phyloP scores from a whole-genome alignment of 2,888 invertebrate genomes.

The Brachycybe producta region DNA sequence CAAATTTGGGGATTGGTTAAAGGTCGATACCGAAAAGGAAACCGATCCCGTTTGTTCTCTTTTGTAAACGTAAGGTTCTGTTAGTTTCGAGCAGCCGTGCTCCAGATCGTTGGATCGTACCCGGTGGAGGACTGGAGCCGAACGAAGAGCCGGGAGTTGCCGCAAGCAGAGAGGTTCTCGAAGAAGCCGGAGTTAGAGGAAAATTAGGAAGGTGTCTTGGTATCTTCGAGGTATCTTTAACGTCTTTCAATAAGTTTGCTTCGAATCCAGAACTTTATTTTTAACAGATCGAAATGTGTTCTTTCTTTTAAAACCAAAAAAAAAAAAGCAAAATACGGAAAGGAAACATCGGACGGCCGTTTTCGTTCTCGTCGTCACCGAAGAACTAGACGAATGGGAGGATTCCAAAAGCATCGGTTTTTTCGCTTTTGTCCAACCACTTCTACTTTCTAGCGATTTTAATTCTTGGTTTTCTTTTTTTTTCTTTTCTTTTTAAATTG shows the following conservation, averaged over 20 bases:
- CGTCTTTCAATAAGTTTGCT: not conserved
- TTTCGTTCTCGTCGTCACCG: constrained; percentile 83
- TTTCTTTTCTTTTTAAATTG: no score
- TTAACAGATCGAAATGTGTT: not conserved
- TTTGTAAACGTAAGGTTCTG: constrained; percentile 52
- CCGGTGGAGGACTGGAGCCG: constrained; percentile 92
- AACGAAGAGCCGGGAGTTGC: constrained; percentile 75
- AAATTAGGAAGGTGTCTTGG: constrained; percentile 78
- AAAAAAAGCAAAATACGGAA: constrained; percentile 60
- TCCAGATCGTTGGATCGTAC: constrained; percentile 89
- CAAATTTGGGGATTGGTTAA: no score
- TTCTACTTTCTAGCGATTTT: constrained; percentile 4
- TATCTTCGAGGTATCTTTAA: constrained; percentile 67
- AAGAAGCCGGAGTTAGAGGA: constrained; percentile 92
- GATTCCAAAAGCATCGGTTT: constrained; percentile 73
- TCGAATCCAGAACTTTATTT: not conserved
- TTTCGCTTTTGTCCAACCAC: constrained; percentile 18
- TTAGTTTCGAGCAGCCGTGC: constrained; percentile 82
- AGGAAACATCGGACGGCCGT: constrained; percentile 89
- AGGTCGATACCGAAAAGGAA: not conserved
- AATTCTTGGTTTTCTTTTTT: no score
- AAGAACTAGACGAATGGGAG: constrained; percentile 90
- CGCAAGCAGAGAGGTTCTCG: constrained; percentile 82
- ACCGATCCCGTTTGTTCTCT: not conserved
- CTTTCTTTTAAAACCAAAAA: not conserved